Conservation (phyloP, 2,797 vertebrate genomes). For the Eulemur mongoz region DNA sequence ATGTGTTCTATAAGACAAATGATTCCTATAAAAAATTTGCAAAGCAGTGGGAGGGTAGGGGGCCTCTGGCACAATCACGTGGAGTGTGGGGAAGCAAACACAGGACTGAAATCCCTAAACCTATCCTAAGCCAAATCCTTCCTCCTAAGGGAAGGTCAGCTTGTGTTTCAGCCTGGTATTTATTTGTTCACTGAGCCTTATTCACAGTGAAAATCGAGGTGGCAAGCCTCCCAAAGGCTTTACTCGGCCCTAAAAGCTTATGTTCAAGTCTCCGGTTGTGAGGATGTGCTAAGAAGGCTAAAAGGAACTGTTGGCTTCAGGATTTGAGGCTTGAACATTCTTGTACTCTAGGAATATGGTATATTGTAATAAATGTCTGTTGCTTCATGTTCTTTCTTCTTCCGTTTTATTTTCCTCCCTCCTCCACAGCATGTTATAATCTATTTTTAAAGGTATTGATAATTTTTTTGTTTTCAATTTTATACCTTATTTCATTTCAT, state of each 20-base stretch:
- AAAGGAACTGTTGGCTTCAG: slow-evolving; percentile 44
- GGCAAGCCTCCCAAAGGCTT: slow-evolving; percentile 65
- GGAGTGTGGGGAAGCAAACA: slow-evolving; percentile 49
- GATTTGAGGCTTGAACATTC: slow-evolving; percentile 60
- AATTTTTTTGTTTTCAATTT: not conserved
- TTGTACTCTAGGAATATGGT: not conserved
- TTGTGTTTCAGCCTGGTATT: slow-evolving; percentile 60
- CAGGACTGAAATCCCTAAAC: slow-evolving; percentile 60
- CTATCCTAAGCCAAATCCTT: slow-evolving; percentile 52
- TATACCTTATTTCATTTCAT: not conserved
- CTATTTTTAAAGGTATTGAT: slow-evolving; percentile 32
- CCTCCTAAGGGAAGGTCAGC: slow-evolving; percentile 50
- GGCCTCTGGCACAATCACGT: not conserved
- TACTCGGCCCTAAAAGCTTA: slow-evolving; percentile 47
- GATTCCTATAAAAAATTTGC: not conserved
- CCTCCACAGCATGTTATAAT: not conserved
- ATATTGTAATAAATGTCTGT: not conserved
- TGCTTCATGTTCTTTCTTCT: not conserved
- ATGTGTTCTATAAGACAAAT: not conserved
- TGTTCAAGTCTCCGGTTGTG: slow-evolving; percentile 44
- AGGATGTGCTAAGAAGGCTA: slow-evolving; percentile 57
- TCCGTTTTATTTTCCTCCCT: not conserved
- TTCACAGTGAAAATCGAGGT: slow-evolving; percentile 38
- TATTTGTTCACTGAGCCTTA: slow-evolving; percentile 72
- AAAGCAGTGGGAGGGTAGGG: not conserved